Conservation (phyloP, 2,888 invertebrate genomes). For the Agrochola lota region DNA sequence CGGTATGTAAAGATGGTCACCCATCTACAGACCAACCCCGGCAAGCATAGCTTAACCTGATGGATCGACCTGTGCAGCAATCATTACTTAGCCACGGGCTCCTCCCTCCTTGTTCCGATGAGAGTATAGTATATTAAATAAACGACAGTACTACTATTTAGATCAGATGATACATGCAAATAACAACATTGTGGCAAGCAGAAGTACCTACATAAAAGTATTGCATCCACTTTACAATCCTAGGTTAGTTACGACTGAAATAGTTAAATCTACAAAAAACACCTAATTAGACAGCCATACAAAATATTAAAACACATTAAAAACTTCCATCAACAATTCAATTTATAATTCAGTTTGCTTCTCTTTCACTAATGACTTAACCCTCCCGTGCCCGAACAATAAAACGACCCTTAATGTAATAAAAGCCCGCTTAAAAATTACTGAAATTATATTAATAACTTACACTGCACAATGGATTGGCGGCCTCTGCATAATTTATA, state of each 20-base stretch:
- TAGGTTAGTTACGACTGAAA: not conserved
- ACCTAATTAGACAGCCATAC: not conserved
- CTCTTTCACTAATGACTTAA: conserved; percentile 31
- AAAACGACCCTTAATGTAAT: conserved; percentile 31
- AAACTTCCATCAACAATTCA: conserved; percentile 24
- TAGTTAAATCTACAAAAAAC: not conserved
- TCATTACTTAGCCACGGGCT: too few species aligned
- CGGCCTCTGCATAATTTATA: conserved; percentile 58
- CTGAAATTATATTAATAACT: conserved; percentile 58
- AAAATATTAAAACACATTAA: conserved; percentile 13
- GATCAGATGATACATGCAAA: too few species aligned
- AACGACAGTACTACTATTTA: not conserved
- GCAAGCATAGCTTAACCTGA: too few species aligned
- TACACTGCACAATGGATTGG: conserved; percentile 45
- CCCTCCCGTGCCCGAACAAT: conserved; percentile 33
- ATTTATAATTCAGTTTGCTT: conserved; percentile 47
- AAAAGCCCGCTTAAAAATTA: conserved; percentile 40
- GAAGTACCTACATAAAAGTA: not conserved
- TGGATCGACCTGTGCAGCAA: too few species aligned
- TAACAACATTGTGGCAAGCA: too few species aligned
- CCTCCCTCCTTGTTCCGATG: not conserved
- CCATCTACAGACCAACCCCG: too few species aligned
- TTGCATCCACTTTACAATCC: not conserved
- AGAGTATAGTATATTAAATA: not conserved
- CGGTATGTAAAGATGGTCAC: too few species aligned